phyloP scores from a whole-genome alignment of 2,888 invertebrate species.

The Epiblema foenella region DNA sequence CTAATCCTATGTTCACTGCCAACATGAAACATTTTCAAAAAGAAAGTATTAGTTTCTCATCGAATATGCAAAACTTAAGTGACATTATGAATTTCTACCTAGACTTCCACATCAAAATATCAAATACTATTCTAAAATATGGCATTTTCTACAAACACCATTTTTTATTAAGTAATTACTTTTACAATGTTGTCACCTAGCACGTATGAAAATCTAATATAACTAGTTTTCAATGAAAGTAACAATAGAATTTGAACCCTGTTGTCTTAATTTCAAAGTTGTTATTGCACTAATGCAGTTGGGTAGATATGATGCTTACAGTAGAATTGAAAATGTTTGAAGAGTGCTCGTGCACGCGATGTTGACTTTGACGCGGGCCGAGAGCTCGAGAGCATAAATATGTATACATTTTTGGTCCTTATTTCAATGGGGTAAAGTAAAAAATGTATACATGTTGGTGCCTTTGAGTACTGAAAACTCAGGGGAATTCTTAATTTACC shows the following conservation, averaged over 20 bases:
- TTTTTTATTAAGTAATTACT: constrained; percentile 8
- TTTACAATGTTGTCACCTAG: constrained; percentile 8
- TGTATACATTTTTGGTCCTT: too few species aligned
- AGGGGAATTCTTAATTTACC: constrained; percentile 1
- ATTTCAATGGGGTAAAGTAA: too few species aligned
- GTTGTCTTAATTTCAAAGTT: neutral
- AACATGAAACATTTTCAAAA: neutral
- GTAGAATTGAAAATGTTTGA: constrained; percentile 6
- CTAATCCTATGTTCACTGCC: too few species aligned
- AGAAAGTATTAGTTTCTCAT: neutral
- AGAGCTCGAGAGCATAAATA: too few species aligned
- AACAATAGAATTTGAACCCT: neutral
- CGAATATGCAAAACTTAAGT: neutral
- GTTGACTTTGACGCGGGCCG: too few species aligned
- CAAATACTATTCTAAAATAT: too few species aligned
- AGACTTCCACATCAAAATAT: too few species aligned
- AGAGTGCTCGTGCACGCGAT: neutral
- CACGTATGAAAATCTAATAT: neutral
- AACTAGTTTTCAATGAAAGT: neutral
- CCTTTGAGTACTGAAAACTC: neutral
- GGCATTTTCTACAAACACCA: neutral
- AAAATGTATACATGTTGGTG: too few species aligned
- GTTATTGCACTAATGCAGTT: neutral
- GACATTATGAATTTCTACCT: too few species aligned
- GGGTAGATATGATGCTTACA: neutral